A percentile compares a stretch with the other conserved stretches of the same genome.
phyloP scores from a whole-genome alignment of 2,113 vertebrate species.

The rabbit (Oryctolagus cuniculus) region DNA sequence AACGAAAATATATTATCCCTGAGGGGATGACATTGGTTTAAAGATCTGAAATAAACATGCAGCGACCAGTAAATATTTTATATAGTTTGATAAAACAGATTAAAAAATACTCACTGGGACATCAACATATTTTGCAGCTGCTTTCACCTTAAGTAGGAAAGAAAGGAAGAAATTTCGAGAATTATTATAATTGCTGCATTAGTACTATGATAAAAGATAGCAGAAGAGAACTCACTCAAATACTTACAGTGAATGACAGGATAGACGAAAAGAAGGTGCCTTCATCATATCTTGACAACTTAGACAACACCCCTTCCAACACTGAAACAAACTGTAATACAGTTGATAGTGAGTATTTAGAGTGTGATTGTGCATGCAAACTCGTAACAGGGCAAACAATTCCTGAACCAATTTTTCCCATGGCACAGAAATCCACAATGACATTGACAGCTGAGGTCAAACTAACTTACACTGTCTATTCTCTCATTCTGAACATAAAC shows the following conservation, averaged over 20 bases:
- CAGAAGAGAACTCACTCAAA: slow-evolving; percentile 53
- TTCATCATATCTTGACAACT: slow-evolving; percentile 97
- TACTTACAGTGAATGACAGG: slow-evolving; percentile 98
- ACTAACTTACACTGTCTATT: neutral
- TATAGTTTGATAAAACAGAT: slow-evolving; percentile 57
- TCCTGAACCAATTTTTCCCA: neutral
- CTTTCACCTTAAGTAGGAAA: slow-evolving; percentile 93
- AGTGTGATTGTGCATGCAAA: neutral
- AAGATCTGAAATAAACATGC: slow-evolving; percentile 55
- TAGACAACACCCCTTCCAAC: slow-evolving; percentile 94
- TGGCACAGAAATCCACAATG: neutral
- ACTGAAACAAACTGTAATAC: slow-evolving; percentile 92
- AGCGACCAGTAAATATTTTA: slow-evolving; percentile 34
- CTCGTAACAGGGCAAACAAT: neutral
- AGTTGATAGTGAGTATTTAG: slow-evolving; percentile 23
- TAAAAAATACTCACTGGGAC: slow-evolving; percentile 94
- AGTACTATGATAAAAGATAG: slow-evolving; percentile 50
- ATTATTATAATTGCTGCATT: slow-evolving; percentile 39
- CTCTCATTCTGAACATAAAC: neutral
- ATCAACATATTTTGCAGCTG: slow-evolving; percentile 98
- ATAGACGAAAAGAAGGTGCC: slow-evolving; percentile 98
- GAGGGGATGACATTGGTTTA: slow-evolving; percentile 31
- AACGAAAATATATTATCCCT: slow-evolving; percentile 80
- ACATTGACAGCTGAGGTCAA: neutral
- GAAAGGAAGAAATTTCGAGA: slow-evolving; percentile 80